These are phyloP conservation scores for Chlorodrepanis virens DNA, from an alignment of 2,113 vertebrate species.

Conservation along the genomic window DNA sequence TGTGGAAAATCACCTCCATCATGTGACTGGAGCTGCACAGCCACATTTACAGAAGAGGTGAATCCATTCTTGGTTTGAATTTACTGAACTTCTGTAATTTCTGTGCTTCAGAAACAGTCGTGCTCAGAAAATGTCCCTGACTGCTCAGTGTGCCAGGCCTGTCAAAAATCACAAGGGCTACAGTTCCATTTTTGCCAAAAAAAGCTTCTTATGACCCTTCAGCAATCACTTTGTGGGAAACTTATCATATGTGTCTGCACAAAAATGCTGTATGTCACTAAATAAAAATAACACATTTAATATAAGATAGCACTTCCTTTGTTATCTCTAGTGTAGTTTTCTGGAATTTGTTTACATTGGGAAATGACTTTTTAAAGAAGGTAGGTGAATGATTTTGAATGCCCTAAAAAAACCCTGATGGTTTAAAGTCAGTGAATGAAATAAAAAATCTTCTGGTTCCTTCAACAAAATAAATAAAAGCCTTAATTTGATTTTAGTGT, in stretches of 20 bases:
- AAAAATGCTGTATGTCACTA: not conserved
- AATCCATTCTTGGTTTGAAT: not conserved
- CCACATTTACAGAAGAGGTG: not conserved
- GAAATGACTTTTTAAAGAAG: not conserved
- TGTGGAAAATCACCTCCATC: not conserved
- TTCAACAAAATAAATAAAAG: not conserved
- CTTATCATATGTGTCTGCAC: not conserved
- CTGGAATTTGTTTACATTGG: not conserved
- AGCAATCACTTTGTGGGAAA: not conserved
- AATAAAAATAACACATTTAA: not conserved
- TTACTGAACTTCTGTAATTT: not conserved
- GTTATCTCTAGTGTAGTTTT: not conserved
- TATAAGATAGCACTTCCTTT: not conserved
- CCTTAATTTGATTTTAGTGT: not conserved
- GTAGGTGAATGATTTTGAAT: accelerated
- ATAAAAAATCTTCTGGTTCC: not conserved
- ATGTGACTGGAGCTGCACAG: not conserved
- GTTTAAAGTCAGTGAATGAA: not conserved
- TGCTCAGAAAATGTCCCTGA: not conserved
- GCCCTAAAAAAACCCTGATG: not conserved
- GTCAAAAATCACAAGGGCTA: not conserved
- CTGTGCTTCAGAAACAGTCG: not conserved
- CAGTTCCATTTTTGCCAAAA: not conserved
- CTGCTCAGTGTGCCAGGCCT: not conserved
- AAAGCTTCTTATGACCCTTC: not conserved